phyloP scores from a whole-genome alignment of 2,113 vertebrate species.

The Vireo altiloquus region DNA sequence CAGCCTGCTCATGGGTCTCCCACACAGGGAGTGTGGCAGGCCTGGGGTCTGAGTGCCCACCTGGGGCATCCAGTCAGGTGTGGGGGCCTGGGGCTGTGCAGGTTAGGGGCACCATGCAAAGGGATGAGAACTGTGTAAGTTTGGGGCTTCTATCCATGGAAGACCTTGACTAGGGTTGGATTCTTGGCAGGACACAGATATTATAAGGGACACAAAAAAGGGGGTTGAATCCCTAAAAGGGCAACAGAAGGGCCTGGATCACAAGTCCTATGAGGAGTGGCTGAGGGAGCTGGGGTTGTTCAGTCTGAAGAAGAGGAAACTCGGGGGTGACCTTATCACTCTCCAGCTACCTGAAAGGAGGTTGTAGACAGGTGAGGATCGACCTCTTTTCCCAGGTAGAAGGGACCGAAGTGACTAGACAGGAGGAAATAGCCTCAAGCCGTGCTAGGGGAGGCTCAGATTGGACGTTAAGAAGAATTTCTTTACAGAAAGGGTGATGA shows the following conservation, averaged over 20 bases:
- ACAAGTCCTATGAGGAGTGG: neutral
- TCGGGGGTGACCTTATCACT: neutral
- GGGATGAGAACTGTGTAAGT: neutral
- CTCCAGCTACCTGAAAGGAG: neutral
- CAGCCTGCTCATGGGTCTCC: neutral
- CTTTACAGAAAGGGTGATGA: neutral
- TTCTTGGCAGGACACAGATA: neutral
- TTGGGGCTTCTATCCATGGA: fast-evolving
- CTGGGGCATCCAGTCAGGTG: fast-evolving
- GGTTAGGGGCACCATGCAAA: fast-evolving
- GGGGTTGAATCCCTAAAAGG: neutral
- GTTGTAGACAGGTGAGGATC: neutral
- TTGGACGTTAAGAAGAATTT: neutral
- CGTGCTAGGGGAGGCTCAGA: neutral
- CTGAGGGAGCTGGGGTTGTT: neutral
- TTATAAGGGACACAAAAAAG: neutral
- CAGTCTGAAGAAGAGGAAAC: neutral
- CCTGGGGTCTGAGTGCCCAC: neutral
- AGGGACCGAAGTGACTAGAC: neutral
- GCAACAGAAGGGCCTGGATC: neutral
- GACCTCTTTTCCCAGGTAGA: neutral
- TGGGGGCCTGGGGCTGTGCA: neutral
- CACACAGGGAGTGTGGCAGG: neutral
- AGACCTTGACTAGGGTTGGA: neutral
- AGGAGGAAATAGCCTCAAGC: neutral